Percentiles rank a stretch among this genome's conserved stretches.
phyloP scores from a whole-genome alignment of 2,888 invertebrate species.

The Acleris literana region DNA sequence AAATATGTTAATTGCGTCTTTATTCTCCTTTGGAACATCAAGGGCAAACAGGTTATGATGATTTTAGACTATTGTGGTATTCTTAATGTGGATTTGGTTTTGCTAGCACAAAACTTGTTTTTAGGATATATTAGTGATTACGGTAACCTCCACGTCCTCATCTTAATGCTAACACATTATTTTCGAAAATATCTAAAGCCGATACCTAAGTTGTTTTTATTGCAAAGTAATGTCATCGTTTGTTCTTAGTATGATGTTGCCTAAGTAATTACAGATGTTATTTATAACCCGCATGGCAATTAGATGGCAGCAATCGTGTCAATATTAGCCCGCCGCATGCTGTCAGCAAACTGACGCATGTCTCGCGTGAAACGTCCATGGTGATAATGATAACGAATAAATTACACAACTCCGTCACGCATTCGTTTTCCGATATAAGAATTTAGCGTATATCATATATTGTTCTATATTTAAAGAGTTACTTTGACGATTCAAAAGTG shows the following conservation, averaged over 20 bases:
- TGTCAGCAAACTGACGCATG: neutral
- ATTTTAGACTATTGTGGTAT: slow-evolving; percentile 16
- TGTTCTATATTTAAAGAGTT: no score
- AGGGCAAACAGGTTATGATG: slow-evolving; percentile 20
- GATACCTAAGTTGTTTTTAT: no score
- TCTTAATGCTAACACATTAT: neutral
- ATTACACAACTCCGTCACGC: slow-evolving; percentile 2
- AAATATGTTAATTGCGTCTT: slow-evolving; percentile 34
- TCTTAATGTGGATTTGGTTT: slow-evolving; percentile 19
- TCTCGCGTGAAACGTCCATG: neutral
- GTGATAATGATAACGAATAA: slow-evolving; percentile 5
- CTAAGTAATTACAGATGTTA: slow-evolving; percentile 5
- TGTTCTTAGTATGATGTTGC: neutral
- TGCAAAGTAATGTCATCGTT: no score
- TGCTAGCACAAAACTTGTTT: slow-evolving; percentile 10
- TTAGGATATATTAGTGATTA: slow-evolving; percentile 10
- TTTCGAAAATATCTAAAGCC: slow-evolving; percentile 7
- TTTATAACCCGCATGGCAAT: slow-evolving; percentile 13
- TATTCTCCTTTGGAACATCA: slow-evolving; percentile 22
- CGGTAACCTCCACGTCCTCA: slow-evolving; percentile 3
- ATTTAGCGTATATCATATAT: no score
- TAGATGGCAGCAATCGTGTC: slow-evolving; percentile 13
- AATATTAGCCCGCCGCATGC: slow-evolving; percentile 13
- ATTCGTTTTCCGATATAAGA: neutral
- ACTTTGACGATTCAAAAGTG: no score